Base-by-base conservation (phyloP, 2,113 vertebrate genomes). In the Fulmarus glacialis region DNA sequence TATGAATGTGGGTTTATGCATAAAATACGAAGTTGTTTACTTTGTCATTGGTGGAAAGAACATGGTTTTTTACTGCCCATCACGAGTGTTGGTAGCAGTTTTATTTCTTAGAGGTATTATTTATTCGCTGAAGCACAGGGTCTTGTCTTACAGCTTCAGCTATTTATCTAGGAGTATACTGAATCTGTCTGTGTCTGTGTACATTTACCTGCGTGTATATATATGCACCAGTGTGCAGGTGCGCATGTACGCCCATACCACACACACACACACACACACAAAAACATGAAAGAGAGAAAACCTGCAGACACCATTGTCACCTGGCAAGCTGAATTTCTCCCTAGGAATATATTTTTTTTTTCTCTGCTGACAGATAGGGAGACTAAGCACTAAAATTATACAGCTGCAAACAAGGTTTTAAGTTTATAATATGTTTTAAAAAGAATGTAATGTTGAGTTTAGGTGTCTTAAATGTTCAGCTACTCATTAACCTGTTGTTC, bases 11-110 rank as follows among this genome's bases (percentile, higher is more conserved):
- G 1, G 81, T 90, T 77, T 83, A 43, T 89, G 21, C 8, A 47
- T 91, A 50, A 85, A 87, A 68, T 36, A n/a, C 19, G 9, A 60
- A 74, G 19, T 27, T 93, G 36, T 90, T 95, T 96, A 40, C 34
- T 82, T 62, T 15, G 30, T 78, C 42, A n/a, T 43, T 68, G 36
- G 36, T 68, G 23, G 43, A 68, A 81, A 52, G 22, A 71, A 75
- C 29, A n/a, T 45, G 8, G 1, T 19, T 85, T 90, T 71, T 89
- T 62, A 20, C 19, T 70, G 24, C 12, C 36, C 42, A 7, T 59
- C 4, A 1, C 1, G 3, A 77, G 30, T 2, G 2, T 23, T 67
- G 23, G 23, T 64, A 74, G 23, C 8, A 30, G 20, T 87, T 91
- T 78, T 75, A 53, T 82, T 95, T 94, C 27, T 45, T 43, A 47